phyloP scores from a whole-genome alignment of 2,888 invertebrate species.

The Agrilus cyanescens region DNA sequence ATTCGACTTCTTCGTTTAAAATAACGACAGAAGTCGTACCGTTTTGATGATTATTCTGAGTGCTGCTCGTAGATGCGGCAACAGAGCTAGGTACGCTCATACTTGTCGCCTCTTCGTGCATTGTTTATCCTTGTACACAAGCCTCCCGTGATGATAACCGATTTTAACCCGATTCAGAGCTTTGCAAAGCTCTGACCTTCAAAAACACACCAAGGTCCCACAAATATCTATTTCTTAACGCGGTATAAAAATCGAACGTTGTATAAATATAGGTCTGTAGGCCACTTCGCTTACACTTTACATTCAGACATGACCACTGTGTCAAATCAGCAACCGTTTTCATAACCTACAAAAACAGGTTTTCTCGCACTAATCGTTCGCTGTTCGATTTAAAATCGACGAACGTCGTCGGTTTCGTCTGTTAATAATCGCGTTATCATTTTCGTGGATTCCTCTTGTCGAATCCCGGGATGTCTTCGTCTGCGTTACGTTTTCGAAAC shows the following conservation, averaged over 20 bases:
- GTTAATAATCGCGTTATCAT: slow-evolving; percentile 2
- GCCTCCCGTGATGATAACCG: slow-evolving; percentile 33
- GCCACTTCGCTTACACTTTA: slow-evolving; percentile 79
- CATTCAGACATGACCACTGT: slow-evolving; percentile 61
- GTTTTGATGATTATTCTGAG: slow-evolving; percentile 31
- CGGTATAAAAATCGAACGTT: slow-evolving; percentile 48
- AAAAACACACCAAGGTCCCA: slow-evolving; percentile 37
- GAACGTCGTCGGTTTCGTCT: no score
- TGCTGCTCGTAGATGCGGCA: slow-evolving; percentile 49
- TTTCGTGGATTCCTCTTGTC: background rate
- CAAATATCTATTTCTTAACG: slow-evolving; percentile 38
- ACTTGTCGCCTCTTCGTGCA: slow-evolving; percentile 61
- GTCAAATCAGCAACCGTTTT: slow-evolving; percentile 56
- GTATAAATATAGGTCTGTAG: slow-evolving; percentile 78
- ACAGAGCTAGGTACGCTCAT: slow-evolving; percentile 53
- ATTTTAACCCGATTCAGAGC: slow-evolving; percentile 35
- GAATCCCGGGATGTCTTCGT: slow-evolving; percentile 3
- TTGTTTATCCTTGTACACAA: slow-evolving; percentile 39
- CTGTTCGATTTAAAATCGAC: no score
- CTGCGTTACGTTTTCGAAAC: slow-evolving; percentile 13
- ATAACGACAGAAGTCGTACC: slow-evolving; percentile 30
- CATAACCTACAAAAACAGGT: slow-evolving; percentile 38
- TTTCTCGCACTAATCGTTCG: slow-evolving; percentile 18
- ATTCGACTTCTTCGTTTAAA: slow-evolving; percentile 38
- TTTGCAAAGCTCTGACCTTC: slow-evolving; percentile 37